Evolutionary conservation across 2,888 invertebrate species (phyloP), one percentile per base, ranked within the genome.

Genomic region (Ectemnius continuus): DNA sequence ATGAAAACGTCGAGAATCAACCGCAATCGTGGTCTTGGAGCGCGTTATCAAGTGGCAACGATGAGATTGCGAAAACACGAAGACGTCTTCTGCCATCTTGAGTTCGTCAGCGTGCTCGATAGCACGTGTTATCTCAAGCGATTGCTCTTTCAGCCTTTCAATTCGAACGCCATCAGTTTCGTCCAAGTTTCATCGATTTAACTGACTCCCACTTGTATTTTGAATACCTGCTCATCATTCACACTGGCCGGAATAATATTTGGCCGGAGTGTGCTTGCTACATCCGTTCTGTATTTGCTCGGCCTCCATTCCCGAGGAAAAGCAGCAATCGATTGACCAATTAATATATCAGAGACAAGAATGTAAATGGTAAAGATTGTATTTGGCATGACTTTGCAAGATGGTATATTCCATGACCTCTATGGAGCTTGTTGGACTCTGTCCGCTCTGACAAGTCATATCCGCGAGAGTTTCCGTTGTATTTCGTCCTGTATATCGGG

Each of bases 61-160:
- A 73, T 65, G 75, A 79, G 48, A 56, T 57, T 36, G 46, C 26
- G 61, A 61, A 63, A 58, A 66, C 62, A 20, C n/a, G 26, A 52
- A 70, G 59, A 52, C 36, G 36, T 36, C 60, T 58, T 58, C 62
- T 46, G 63, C 61, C 65, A 59, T 63, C 47, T 23, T 20, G 28
- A 48, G 56, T 66, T 36, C 26, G n/a, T 52, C 18, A 16, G 4
- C 23, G 18, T 8, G 58, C n/a, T 26, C n/a, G 58, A 20, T 58
- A 52, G 52, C 26, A 20, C 58, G 58, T 61, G 61, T 62, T 60
- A 66, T 76, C 61, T 64, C 57, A 18, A 16, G 14, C 52, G 52
- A 52, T 52, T 52, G 16, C 52, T 52, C n/a, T 52, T 52, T 52
- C 52, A 14, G 16, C 8, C 52, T 52, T 4, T 52, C 6, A 36